Conservation (phyloP, 2,888 invertebrate genomes). For the Leucoma salicis region DNA sequence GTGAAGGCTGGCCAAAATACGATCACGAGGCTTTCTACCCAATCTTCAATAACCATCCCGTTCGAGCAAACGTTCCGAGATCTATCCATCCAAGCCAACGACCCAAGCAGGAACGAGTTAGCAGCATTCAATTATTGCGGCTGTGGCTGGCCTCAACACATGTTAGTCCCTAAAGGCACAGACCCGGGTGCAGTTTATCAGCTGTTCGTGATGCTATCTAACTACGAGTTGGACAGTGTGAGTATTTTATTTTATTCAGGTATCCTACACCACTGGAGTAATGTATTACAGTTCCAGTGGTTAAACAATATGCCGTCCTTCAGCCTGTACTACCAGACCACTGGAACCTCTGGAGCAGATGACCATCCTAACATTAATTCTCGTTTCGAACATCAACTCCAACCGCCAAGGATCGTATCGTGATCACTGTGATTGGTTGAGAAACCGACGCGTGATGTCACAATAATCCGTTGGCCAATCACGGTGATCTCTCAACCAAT, state of each 20-base stretch:
- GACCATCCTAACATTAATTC: too few relatives aligned
- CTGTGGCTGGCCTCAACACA: slow-evolving; percentile 84
- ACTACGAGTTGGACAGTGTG: slow-evolving; percentile 71
- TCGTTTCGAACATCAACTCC: too few relatives aligned
- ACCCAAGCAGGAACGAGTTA: slow-evolving; percentile 42
- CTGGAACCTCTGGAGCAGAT: too few relatives aligned
- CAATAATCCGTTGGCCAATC: too few relatives aligned
- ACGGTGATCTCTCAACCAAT: too few relatives aligned
- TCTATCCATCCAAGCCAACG: slow-evolving; percentile 53
- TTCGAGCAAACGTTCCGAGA: slow-evolving; percentile 83
- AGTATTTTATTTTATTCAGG: slow-evolving; percentile 25
- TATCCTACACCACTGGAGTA: too few relatives aligned
- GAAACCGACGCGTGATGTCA: too few relatives aligned
- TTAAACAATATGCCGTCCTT: too few relatives aligned
- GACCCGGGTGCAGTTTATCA: slow-evolving; percentile 61
- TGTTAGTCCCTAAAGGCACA: slow-evolving; percentile 80
- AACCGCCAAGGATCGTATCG: too few relatives aligned
- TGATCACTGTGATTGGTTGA: too few relatives aligned
- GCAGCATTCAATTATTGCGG: slow-evolving; percentile 82
- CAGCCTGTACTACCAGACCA: too few relatives aligned
- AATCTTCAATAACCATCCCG: slow-evolving; percentile 83
- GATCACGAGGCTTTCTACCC: slow-evolving; percentile 79
- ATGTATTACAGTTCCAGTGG: too few relatives aligned
- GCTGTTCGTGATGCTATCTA: slow-evolving; percentile 75
- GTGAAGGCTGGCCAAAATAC: slow-evolving; percentile 82